These are phyloP conservation scores for Capitella teleta DNA, from an alignment of 1,140 invertebrate species.

Conservation along the genomic window DNA sequence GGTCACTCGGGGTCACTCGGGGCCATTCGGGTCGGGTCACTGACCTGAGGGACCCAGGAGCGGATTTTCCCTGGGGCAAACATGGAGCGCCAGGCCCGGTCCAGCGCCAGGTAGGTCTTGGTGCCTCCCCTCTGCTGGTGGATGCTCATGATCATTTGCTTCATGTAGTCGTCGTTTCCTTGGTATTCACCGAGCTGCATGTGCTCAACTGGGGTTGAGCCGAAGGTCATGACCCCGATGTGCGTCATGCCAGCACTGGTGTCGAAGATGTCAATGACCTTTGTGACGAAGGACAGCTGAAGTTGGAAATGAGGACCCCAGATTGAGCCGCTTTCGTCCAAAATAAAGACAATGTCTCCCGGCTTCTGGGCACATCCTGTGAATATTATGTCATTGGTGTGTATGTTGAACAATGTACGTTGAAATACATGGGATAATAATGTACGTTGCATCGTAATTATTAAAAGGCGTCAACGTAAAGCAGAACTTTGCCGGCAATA, in stretches of 20 bases:
- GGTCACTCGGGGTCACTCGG: too few relatives aligned
- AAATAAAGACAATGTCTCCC: conserved; percentile 7
- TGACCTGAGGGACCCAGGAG: conserved; percentile 3
- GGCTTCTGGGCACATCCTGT: conserved; percentile 1
- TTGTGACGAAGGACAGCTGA: conserved; percentile 3
- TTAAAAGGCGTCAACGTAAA: too few relatives aligned
- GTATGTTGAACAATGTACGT: too few relatives aligned
- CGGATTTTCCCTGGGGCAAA: conserved; percentile 13
- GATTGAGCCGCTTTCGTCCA: conserved; percentile 9
- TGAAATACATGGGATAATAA: too few relatives aligned
- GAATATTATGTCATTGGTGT: too few relatives aligned
- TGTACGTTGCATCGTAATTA: too few relatives aligned
- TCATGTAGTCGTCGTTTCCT: too few relatives aligned
- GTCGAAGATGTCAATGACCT: conserved; percentile 3
- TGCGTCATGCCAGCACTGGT: not conserved
- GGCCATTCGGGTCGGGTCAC: too few relatives aligned
- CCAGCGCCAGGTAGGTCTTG: conserved; percentile 12
- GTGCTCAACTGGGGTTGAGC: not conserved
- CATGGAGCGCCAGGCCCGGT: conserved; percentile 8
- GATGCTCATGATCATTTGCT: too few relatives aligned
- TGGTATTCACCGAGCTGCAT: not conserved
- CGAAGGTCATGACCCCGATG: conserved; percentile 14
- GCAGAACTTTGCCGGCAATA: too few relatives aligned
- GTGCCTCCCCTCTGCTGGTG: conserved; percentile 5
- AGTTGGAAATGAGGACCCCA: conserved; percentile 3